Evolutionary conservation across 2,797 vertebrate species (phyloP), one percentile per base, ranked within the genome.

Genomic region (Nothura maculosa): DNA sequence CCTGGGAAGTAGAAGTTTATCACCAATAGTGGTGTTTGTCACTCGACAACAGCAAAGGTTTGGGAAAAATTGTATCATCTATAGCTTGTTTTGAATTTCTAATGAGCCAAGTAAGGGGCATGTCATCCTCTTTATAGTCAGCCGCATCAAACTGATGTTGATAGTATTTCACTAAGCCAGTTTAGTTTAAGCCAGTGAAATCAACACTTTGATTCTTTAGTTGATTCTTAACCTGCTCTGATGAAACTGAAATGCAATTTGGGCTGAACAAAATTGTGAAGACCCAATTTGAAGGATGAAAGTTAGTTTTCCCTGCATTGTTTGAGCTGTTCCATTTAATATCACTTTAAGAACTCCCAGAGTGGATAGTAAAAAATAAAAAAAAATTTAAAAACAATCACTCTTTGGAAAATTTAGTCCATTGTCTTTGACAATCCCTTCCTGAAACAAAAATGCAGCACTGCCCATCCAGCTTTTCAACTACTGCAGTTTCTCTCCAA

Each of bases 401-500:
- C 17, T 72, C 27, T 82, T 52, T 55, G 68, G 70, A 82, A 91
- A 85, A 63, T 87, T 80, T 67, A 85, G 42, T 32, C 40, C 36
- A 70, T 32, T 88, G 67, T 25, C 67, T 85, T 28, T 30, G 86
- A 90, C 79, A 61, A 50, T 13, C 10, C 13, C 30, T 69, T 85
- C 47, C 43, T 94, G 85, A 88, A 89, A 62, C 21, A 83, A 36
- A 92, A 93, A n/a, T 24, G 42, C 27, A 80, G 19, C 5, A 9
- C 38, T 90, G 61, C 40, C 45, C n/a, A 69, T 74, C 45, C 76
- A 89, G 16, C 18, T 32, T 79, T 76, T 92, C 81, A 79, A 12
- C 68, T 90, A 13, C 60, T 90, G 13, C 67, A 89, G 36, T 30
- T 25, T 57, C 55, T 73, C 90, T 92, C 76, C 91, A 94, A 68